Base-by-base conservation (phyloP, 1,140 invertebrate species). In the Cephus cinctus region DNA sequence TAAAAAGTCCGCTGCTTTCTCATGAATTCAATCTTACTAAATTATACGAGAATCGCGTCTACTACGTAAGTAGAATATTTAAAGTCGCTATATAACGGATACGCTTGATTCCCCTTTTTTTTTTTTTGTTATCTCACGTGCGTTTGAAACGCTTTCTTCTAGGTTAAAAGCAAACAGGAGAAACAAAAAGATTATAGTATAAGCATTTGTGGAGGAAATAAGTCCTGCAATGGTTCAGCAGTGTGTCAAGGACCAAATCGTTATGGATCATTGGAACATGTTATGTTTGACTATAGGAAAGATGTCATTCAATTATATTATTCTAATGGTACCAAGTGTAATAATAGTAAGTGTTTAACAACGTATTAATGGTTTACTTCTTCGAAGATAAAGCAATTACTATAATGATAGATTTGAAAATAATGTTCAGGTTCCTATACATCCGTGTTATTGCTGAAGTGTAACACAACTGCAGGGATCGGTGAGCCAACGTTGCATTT, bases 271-370 rank as follows among this genome's bases (percentile, higher is more conserved):
- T 18, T 59, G 4, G 43, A 39, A 8, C 54, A 47, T 25, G 66
- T 71, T n/a, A 35, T 62, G 41, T 60, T 63, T 19, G 59, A 67
- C 43, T 67, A 71, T 25, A 53, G 50, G 9, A 53, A 47, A 44
- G 43, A 71, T 36, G 30, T 52, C 8, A 54, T 70, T 25, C 59
- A 54, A 46, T 47, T 73, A 4, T 47, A 59, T 30, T 69, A 59
- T 40, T 38, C 36, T n/a, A 63, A 66, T 53, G 57, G 62, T 34
- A 54, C 55, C 23, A 55, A 54, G 50, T 71, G 66, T 42, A 52
- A 41, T 31, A 52, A 52, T 34, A 57, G 67, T 61, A 49, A 67
- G 67, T 52, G 40, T 5, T 36, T 9, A 36, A 36, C 16, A 36
- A 36, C 14, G 14, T 2, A 11, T 36, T 12, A 36, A 30, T 30